Evolutionary conservation across 2,888 invertebrate species (phyloP).

Genomic region (Cataglyphis livida): DNA sequence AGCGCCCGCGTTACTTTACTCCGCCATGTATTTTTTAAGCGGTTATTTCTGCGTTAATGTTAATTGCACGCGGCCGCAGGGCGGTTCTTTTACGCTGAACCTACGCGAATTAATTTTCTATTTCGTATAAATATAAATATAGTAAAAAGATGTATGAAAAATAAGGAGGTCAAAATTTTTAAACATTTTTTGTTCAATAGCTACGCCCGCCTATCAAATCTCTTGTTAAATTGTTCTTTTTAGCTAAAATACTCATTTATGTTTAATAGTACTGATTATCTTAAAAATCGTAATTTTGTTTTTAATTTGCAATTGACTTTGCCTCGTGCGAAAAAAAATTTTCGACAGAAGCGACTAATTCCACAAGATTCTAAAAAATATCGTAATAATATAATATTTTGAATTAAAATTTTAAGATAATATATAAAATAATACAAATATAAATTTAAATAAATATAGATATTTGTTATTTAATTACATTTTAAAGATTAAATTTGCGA

Average conservation of each 20-base stretch:
- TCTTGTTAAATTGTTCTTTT: not conserved
- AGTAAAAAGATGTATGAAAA: conserved; percentile 7
- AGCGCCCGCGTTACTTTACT: conserved; percentile 21
- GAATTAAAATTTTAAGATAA: conserved; percentile 25
- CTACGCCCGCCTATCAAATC: too few species aligned
- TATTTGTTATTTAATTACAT: not conserved
- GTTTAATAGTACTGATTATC: not conserved
- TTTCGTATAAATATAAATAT: conserved; percentile 40
- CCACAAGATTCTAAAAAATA: not conserved
- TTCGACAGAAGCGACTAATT: not conserved
- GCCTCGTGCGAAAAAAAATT: not conserved
- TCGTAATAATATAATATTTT: conserved; percentile 14
- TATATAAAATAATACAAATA: not conserved
- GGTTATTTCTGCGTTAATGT: conserved; percentile 44
- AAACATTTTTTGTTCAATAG: conserved; percentile 10
- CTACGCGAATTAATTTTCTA: conserved; percentile 23
- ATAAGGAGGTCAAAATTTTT: conserved; percentile 26
- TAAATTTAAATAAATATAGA: not conserved
- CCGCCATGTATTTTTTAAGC: conserved; percentile 33
- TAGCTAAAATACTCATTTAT: not conserved
- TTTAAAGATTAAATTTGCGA: not conserved
- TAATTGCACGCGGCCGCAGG: conserved; percentile 21
- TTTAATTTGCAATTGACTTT: not conserved
- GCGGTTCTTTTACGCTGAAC: conserved; percentile 9
- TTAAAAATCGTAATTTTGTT: not conserved